A percentile compares a stretch with the other conserved stretches of the same genome.
Evolutionary conservation across 2,888 invertebrate genomes (phyloP).

Genomic region (Bruchidius siliquastri): DNA sequence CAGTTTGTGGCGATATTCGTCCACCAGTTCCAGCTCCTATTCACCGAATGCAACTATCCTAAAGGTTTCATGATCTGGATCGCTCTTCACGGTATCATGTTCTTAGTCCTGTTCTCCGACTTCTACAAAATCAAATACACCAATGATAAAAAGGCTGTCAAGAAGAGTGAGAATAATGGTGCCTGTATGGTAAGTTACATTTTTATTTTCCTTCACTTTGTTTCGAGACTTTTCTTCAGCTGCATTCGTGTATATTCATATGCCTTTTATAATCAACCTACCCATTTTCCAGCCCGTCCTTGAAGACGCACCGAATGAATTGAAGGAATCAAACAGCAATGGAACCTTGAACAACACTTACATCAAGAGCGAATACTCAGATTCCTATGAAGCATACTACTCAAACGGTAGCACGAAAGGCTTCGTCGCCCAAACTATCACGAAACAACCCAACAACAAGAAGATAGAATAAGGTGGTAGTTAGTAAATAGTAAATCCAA

Average conservation of each 20-base stretch:
- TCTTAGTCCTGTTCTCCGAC: conserved; percentile 90
- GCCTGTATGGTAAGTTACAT: conserved; percentile 66
- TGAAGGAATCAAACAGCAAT: conserved; percentile 42
- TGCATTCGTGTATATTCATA: no score
- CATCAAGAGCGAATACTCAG: conserved; percentile 53
- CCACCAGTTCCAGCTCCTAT: conserved; percentile 87
- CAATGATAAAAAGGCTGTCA: conserved; percentile 41
- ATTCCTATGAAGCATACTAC: conserved; percentile 58
- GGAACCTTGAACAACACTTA: conserved; percentile 46
- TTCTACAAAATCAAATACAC: conserved; percentile 86
- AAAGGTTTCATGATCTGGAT: conserved; percentile 91
- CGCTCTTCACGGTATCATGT: conserved; percentile 87
- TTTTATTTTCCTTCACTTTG: not conserved
- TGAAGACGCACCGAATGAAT: conserved; percentile 32
- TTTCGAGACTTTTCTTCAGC: no score
- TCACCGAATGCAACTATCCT: conserved; percentile 89
- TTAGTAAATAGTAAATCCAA: not conserved
- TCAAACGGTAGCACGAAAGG: conserved; percentile 61
- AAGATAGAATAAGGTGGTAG: conserved; percentile 27
- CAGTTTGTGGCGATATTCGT: conserved; percentile 90
- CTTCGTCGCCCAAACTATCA: conserved; percentile 49
- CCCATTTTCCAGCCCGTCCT: conserved; percentile 58
- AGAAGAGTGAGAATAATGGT: conserved; percentile 40
- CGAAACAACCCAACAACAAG: conserved; percentile 28
- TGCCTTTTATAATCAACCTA: no score